Evolutionary conservation across 2,113 vertebrate species (phyloP).

Genomic region (Oxyruncus cristatus): DNA sequence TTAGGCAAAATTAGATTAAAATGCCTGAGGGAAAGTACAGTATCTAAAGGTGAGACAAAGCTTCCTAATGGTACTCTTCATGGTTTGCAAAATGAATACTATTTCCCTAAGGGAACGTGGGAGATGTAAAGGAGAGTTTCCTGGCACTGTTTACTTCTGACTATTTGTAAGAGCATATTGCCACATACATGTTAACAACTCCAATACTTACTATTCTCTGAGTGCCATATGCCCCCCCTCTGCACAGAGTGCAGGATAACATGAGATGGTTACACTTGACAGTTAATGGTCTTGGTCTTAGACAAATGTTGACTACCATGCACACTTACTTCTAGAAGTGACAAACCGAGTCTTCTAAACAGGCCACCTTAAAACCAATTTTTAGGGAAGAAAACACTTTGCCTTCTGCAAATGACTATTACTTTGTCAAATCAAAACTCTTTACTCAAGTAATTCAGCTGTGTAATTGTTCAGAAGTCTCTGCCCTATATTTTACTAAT

Average conservation of each 20-base stretch:
- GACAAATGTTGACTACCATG: background rate
- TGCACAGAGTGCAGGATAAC: background rate
- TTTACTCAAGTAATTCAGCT: background rate
- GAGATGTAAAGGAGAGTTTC: accelerated
- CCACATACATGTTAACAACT: background rate
- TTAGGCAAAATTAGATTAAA: background rate
- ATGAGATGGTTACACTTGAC: background rate
- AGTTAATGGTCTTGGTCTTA: background rate
- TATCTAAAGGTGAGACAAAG: background rate
- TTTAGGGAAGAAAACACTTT: background rate
- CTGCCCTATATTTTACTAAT: background rate
- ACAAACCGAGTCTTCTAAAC: background rate
- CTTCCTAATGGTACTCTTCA: background rate
- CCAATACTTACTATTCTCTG: background rate
- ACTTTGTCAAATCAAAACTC: background rate
- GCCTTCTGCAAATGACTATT: background rate
- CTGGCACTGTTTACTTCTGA: background rate
- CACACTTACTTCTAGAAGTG: background rate
- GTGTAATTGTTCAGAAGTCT: background rate
- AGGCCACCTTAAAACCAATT: background rate
- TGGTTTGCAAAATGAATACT: background rate
- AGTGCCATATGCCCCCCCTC: accelerated
- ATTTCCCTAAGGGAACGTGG: background rate
- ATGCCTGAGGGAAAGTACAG: background rate
- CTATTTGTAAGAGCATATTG: background rate